These are phyloP conservation scores for Panthera uncia DNA, from an alignment of 2,113 vertebrate genomes.

Conservation along the genomic window DNA sequence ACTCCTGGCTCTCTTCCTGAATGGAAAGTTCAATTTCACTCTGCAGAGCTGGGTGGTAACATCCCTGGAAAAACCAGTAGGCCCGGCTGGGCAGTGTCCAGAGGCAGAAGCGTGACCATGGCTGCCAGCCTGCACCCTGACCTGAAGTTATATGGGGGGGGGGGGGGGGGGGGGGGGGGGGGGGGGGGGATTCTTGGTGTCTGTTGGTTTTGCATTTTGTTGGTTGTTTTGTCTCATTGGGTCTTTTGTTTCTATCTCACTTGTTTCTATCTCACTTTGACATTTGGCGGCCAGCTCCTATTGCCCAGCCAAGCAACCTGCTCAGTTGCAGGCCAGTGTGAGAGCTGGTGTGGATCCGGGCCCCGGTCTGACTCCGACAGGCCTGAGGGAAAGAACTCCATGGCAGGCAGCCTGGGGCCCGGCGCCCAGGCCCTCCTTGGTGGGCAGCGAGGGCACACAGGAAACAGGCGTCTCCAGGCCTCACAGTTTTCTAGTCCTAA, in stretches of 20 bases:
- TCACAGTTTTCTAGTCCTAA: constrained; percentile 25
- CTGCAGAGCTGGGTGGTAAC: neutral
- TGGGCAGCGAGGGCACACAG: neutral
- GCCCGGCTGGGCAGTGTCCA: neutral
- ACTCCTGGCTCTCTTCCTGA: neutral
- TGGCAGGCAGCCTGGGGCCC: neutral
- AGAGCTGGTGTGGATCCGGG: constrained; percentile 51
- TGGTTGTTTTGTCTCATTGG: constrained; percentile 40
- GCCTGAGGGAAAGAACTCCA: neutral
- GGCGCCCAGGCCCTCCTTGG: neutral
- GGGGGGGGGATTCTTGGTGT: neutral
- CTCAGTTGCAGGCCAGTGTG: constrained; percentile 41
- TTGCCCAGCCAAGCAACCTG: constrained; percentile 57
- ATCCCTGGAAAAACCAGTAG: neutral
- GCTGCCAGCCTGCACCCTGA: constrained; percentile 53
- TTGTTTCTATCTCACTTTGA: constrained; percentile 58
- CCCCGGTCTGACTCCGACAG: neutral
- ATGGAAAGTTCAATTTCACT: neutral
- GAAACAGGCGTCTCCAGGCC: constrained; percentile 4
- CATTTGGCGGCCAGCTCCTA: constrained; percentile 63
- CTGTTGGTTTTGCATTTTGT: constrained; percentile 26
- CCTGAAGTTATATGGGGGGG: neutral
- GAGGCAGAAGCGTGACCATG: neutral
- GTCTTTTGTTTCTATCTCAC: neutral
- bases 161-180: neutral